Conservation (phyloP, 2,113 vertebrate genomes). For the Gavialis gangeticus region DNA sequence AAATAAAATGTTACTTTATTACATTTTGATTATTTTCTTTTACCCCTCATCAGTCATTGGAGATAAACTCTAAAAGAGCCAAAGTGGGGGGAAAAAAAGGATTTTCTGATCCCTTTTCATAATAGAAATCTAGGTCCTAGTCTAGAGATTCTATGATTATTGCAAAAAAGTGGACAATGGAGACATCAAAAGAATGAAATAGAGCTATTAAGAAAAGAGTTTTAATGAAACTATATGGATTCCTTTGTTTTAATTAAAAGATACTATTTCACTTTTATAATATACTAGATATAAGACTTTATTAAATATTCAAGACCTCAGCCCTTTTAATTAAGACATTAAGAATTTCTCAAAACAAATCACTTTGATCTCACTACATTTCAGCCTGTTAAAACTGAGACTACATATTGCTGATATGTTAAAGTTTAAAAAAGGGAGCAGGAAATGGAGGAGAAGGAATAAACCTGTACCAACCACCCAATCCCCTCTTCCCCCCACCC, state of each 20-base stretch:
- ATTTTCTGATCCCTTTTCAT: background rate
- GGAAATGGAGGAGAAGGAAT: background rate
- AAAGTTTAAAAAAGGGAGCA: background rate
- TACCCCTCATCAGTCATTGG: background rate
- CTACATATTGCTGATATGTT: background rate
- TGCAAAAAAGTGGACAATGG: background rate
- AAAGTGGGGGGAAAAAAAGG: fast-evolving
- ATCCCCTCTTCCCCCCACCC: too few species aligned
- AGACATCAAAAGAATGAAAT: background rate
- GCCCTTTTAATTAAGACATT: background rate
- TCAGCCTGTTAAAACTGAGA: background rate
- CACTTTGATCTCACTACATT: background rate
- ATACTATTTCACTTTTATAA: background rate
- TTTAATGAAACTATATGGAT: background rate
- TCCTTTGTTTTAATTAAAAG: background rate
- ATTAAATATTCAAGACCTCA: background rate
- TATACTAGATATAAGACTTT: background rate
- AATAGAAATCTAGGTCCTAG: background rate
- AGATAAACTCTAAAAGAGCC: background rate
- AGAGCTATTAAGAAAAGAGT: background rate
- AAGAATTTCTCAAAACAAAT: background rate
- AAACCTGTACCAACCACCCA: background rate
- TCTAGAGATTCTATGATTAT: background rate
- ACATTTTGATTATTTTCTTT: background rate
- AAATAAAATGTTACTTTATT: background rate